Percentiles rank a stretch among this genome's conserved stretches.
Conservation (phyloP, 2,888 invertebrate genomes). For the Erannis defoliaria region DNA sequence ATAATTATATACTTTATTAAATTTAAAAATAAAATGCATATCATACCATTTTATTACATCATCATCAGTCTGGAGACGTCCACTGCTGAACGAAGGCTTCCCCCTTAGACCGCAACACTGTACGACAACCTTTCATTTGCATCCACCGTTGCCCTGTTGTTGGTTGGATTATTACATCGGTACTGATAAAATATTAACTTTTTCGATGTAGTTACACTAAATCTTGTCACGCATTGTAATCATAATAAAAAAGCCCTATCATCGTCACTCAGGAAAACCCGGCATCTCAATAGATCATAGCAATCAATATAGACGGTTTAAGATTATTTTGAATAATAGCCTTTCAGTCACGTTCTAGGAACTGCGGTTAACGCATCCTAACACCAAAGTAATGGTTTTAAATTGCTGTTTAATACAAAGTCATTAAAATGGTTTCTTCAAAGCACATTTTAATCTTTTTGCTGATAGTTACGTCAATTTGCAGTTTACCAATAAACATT, state of each 20-base stretch:
- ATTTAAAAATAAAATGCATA: no score
- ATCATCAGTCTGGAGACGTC: no score
- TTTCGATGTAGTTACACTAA: not conserved
- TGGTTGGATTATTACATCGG: no score
- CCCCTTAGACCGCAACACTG: no score
- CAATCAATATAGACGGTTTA: not conserved
- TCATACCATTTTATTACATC: no score
- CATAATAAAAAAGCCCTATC: not conserved
- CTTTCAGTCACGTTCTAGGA: constrained; percentile 22
- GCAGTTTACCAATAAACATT: constrained; percentile 25
- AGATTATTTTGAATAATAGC: constrained; percentile 2
- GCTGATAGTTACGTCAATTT: constrained; percentile 7
- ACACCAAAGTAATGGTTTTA: constrained; percentile 9
- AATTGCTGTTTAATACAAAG: not conserved
- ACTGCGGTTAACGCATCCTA: constrained; percentile 21
- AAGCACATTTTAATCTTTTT: constrained; percentile 1
- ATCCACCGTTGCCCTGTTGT: no score
- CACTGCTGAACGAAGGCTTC: no score
- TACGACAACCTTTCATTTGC: no score
- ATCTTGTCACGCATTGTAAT: constrained; percentile 4
- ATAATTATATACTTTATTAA: no score
- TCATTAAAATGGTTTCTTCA: constrained; percentile 11
- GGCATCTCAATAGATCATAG: constrained; percentile 7
- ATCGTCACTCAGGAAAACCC: not conserved
- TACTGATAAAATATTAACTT: no score